Base-by-base conservation (phyloP, 1,140 invertebrate genomes). In the Drosophila bipectinata region DNA sequence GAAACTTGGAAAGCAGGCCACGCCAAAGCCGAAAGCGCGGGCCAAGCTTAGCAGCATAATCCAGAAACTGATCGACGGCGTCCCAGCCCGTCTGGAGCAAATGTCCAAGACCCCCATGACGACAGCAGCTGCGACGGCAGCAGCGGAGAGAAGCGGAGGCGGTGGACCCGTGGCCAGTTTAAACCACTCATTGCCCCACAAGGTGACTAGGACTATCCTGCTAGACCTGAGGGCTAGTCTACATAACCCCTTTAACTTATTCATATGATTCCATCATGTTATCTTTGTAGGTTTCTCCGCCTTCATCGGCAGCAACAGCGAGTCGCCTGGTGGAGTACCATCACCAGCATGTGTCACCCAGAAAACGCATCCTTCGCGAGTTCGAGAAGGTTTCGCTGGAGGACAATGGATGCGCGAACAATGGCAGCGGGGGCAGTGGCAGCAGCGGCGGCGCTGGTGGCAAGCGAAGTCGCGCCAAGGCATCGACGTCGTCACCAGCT, bases 321-420 rank as follows among this genome's bases (percentile, higher is more conserved):
- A 84, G 82, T 34, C 90, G 90, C 77, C 80, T 91, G 81, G 90
- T 91, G 68, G 90, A 91, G 57, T 90, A 89, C 92, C 69, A 93
- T 92, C 78, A 93, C 92, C 90, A 90, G 92, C 91, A 90, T 92
- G 94, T 96, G 2, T 96, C 95, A 44, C 95, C 95, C 39, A 93
- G 95, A 4, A 96, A 96, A 83, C 93, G 95, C 58, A 96, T 96
- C 68, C 90, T 96, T 15, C 93, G 95, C 12, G 95, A 96, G 79
- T 92, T 96, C 71, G 95, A 96, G 90, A 93, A 94, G 81, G 95
- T 96, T 0, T 95, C 93, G 41, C 91, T 96, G 47, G 95, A 96
- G 81, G 95, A 96, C 53, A 72, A 69, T 45, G 84, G 76, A 14
- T 60, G 71, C 41, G 60, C 75, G 0, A 84, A 79, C 14, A 84